phyloP scores from a whole-genome alignment of 2,113 vertebrate species.

The Chrysochloris asiatica region DNA sequence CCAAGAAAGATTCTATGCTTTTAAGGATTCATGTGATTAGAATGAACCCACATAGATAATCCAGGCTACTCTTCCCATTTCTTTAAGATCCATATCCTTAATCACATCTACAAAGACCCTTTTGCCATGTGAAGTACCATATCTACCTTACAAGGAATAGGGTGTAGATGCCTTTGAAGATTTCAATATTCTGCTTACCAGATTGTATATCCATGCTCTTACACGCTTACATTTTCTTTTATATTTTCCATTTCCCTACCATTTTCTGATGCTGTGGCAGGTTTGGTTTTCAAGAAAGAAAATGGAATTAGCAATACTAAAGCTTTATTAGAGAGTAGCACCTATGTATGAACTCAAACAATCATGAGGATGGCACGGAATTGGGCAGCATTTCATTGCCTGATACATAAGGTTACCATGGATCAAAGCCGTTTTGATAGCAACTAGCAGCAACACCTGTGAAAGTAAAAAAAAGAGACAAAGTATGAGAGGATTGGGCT shows the following conservation, averaged over 20 bases:
- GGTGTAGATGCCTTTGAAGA: not conserved
- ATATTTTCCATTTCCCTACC: not conserved
- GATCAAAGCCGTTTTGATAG: too few species aligned
- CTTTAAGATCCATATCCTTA: not conserved
- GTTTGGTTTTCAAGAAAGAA: not conserved
- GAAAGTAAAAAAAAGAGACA: not conserved
- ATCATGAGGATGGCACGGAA: not conserved
- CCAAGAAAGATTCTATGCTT: not conserved
- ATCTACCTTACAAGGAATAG: not conserved
- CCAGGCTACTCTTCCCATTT: not conserved
- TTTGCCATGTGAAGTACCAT: not conserved
- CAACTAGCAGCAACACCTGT: not conserved
- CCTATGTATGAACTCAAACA: not conserved
- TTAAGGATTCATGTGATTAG: not conserved
- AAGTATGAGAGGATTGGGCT: not conserved
- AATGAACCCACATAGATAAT: not conserved
- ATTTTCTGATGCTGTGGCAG: not conserved
- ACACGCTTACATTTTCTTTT: not conserved
- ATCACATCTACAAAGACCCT: not conserved
- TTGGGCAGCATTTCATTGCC: not conserved
- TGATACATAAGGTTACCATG: not conserved
- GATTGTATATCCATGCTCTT: not conserved
- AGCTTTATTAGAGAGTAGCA: not conserved
- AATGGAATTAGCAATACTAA: not conserved
- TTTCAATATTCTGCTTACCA: not conserved